Percentiles rank a stretch among this genome's conserved stretches.
These are phyloP conservation scores for Heliconius hermathena DNA, from an alignment of 1,140 invertebrate genomes.

Conservation along the genomic window DNA sequence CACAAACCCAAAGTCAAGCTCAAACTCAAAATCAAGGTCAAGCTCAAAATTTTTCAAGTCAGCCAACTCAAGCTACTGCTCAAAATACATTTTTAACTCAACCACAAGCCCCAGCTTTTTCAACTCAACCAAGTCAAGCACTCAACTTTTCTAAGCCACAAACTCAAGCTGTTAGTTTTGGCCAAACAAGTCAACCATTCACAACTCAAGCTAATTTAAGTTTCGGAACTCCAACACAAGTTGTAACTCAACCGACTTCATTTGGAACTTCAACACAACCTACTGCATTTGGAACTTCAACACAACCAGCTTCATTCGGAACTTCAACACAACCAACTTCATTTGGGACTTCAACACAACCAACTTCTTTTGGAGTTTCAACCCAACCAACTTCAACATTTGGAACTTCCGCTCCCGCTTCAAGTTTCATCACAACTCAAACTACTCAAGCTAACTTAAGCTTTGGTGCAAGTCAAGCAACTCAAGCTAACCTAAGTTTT, in stretches of 20 bases:
- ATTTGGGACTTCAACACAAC: background rate
- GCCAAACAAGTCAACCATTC: slow-evolving; percentile 24
- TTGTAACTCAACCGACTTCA: slow-evolving; percentile 33
- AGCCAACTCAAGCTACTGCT: background rate
- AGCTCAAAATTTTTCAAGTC: background rate
- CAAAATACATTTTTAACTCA: slow-evolving; percentile 3
- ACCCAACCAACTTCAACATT: background rate
- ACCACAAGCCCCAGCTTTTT: background rate
- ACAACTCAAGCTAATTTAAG: slow-evolving; percentile 32
- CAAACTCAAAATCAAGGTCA: background rate
- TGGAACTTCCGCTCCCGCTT: slow-evolving; percentile 23
- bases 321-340: background rate
- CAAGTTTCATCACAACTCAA: slow-evolving; percentile 42
- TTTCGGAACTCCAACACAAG: slow-evolving; percentile 47
- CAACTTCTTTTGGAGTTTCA: background rate
- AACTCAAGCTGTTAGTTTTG: slow-evolving; percentile 13
- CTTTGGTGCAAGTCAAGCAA: slow-evolving; percentile 20
- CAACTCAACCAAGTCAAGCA: slow-evolving; percentile 25
- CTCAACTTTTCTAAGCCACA: slow-evolving; percentile 34
- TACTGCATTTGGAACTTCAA: slow-evolving; percentile 43
- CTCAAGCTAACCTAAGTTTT: background rate
- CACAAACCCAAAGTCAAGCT: background rate
- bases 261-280: slow-evolving; percentile 39
- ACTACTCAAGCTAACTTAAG: slow-evolving; percentile 32
- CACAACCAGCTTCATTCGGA: background rate